Conservation (phyloP, 2,888 invertebrate genomes). For the Zelleria hepariella region DNA sequence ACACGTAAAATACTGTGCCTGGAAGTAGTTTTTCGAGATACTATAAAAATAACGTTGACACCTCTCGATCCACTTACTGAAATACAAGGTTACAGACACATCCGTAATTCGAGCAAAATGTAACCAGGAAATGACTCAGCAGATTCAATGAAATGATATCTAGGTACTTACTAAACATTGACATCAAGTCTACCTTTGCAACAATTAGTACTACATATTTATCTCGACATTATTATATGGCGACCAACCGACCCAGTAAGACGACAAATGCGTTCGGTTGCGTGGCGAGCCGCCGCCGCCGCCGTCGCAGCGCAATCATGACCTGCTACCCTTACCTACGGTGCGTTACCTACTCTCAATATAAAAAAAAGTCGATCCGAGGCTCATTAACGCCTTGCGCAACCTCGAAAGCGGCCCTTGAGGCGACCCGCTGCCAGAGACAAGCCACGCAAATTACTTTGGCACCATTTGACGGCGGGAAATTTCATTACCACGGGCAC, state of each 20-base stretch:
- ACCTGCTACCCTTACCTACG: slow-evolving; percentile 9
- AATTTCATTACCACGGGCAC: slow-evolving; percentile 73
- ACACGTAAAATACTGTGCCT: slow-evolving; percentile 9
- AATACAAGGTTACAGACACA: neutral
- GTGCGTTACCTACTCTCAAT: slow-evolving; percentile 45
- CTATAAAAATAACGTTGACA: neutral
- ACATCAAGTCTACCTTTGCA: neutral
- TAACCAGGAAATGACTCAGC: no score
- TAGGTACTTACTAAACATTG: no score
- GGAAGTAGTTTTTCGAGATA: neutral
- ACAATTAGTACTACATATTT: neutral
- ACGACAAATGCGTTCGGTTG: neutral
- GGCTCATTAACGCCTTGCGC: slow-evolving; percentile 66
- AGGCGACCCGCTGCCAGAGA: slow-evolving; percentile 61
- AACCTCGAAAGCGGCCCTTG: slow-evolving; percentile 71
- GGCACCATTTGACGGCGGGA: slow-evolving; percentile 72
- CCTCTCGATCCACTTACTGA: neutral
- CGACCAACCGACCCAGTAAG: neutral
- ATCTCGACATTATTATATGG: no score
- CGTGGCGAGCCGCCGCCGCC: neutral
- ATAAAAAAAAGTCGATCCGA: slow-evolving; percentile 52
- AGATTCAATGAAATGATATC: no score
- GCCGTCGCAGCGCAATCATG: neutral
- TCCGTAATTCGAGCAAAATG: no score
- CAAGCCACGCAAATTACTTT: slow-evolving; percentile 72